Conservation (phyloP, 2,888 invertebrate genomes). For the Plagodis dolabraria region DNA sequence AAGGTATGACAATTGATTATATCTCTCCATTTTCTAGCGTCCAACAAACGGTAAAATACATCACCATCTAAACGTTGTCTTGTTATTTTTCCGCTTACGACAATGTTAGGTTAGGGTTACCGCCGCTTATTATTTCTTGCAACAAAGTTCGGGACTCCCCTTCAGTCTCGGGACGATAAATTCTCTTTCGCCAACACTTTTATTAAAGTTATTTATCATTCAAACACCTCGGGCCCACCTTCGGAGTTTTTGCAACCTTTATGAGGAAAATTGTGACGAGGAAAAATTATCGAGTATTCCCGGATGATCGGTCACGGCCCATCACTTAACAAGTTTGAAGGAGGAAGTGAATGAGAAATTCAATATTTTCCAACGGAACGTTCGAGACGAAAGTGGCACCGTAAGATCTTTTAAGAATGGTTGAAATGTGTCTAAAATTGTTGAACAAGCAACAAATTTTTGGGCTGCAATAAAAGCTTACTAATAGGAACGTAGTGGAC, state of each 20-base stretch:
- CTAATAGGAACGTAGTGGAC: background rate
- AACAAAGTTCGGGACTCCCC: conserved; percentile 16
- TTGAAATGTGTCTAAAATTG: conserved; percentile 1
- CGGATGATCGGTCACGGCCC: conserved; percentile 14
- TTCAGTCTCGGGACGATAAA: conserved; percentile 15
- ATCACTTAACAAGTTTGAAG: conserved; percentile 17
- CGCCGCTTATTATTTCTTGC: conserved; percentile 18
- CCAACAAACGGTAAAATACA: conserved; percentile 7
- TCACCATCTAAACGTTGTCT: conserved; percentile 2
- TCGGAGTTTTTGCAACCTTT: conserved; percentile 4
- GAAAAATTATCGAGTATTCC: conserved; percentile 9
- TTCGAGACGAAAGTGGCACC: background rate
- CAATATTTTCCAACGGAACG: conserved; percentile 15
- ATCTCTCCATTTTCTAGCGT: conserved; percentile 2
- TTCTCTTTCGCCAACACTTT: conserved; percentile 21
- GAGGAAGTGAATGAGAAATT: conserved; percentile 22
- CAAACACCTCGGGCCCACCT: conserved; percentile 19
- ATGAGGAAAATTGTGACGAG: conserved; percentile 14
- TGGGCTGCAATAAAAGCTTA: background rate
- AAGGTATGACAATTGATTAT: too few relatives aligned
- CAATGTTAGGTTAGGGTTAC: conserved; percentile 13
- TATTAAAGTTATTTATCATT: conserved; percentile 33
- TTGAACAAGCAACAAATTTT: background rate
- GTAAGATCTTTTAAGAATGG: conserved; percentile 3
- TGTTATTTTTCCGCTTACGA: conserved; percentile 17